Evolutionary conservation across 1,140 invertebrate species (phyloP), one percentile per base, ranked within the genome.

Genomic region (Musca domestica): DNA sequence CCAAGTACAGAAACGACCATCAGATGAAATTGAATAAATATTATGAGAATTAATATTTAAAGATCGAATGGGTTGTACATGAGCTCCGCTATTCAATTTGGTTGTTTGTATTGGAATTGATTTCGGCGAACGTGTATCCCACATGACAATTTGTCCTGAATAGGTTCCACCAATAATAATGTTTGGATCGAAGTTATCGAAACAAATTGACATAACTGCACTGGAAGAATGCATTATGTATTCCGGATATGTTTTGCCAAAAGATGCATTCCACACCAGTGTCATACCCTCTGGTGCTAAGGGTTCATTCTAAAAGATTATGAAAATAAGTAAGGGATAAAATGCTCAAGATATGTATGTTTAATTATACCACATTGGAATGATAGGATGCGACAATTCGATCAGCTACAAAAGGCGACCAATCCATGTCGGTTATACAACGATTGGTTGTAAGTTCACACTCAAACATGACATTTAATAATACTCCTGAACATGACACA

Each of bases 141-240:
- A 99, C 17, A 99, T 83, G 3, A 99, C 97, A 71, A 99, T 96
- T 84, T 99, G 97, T 5, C 98, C 98, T 5, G 96, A 98, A 84
- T 99, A 99, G 12, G 96, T 99, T 41, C 97, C 97, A 66, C 97
- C 97, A 51, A 99, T 85, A 69, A 99, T 95, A 47, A 99, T 83
- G 85, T 98, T 98, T 0, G 96, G 96, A 85, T 99, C 97, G 86
- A 99, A 99, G 83, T 92, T 89, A 9, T 97, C 96, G 85, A 99
- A 99, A 63, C 93, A 95, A 14, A 93, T 91, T 19, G 95, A 96
- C 88, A 96, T 94, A 23, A 99, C 95, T 5, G 95, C 90, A 64
- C 95, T 98, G 84, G 98, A 96, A 85, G 96, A 98, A 83, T 98
- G 95, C 83, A 99, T 99, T 67, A 98, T 90, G 81, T 95, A 97